These are phyloP conservation scores for Mirza zaza DNA, from an alignment of 2,113 vertebrate genomes.

Conservation along the genomic window DNA sequence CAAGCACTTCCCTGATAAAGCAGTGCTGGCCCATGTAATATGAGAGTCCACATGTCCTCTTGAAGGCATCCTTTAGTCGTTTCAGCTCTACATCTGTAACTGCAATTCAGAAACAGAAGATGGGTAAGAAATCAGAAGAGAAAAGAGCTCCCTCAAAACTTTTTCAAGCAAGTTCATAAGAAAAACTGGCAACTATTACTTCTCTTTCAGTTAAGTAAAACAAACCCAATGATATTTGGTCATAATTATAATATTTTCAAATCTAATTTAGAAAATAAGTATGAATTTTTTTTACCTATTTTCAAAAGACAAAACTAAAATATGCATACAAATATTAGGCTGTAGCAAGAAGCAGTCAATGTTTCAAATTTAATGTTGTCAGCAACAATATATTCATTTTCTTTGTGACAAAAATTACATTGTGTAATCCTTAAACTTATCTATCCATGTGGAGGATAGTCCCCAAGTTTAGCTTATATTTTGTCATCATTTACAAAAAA, in stretches of 20 bases:
- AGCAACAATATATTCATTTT: slow-evolving; percentile 20
- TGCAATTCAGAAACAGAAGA: slow-evolving; percentile 77
- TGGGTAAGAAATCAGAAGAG: slow-evolving; percentile 22
- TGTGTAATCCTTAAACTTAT: not conserved
- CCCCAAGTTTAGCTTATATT: not conserved
- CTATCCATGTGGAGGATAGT: not conserved
- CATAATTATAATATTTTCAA: slow-evolving; percentile 42
- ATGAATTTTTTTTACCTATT: not conserved
- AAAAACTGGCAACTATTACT: not conserved
- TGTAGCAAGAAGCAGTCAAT: not conserved
- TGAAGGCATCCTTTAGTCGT: slow-evolving; percentile 98
- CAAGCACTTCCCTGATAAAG: slow-evolving; percentile 97
- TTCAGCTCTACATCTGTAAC: slow-evolving; percentile 98
- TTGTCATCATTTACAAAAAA: slow-evolving; percentile 25
- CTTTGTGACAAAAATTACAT: slow-evolving; percentile 24
- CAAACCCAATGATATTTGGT: not conserved
- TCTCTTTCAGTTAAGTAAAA: slow-evolving; percentile 11
- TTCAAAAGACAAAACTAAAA: slow-evolving; percentile 31
- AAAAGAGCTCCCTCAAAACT: slow-evolving; percentile 2
- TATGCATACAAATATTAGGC: slow-evolving; percentile 39
- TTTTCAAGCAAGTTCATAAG: not conserved
- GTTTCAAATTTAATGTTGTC: slow-evolving; percentile 19
- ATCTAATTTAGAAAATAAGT: slow-evolving; percentile 45
- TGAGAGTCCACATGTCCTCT: slow-evolving; percentile 96
- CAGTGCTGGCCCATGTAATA: slow-evolving; percentile 98